These are phyloP conservation scores for Erethizon dorsatum DNA, from an alignment of 2,797 vertebrate genomes.

Conservation along the genomic window DNA sequence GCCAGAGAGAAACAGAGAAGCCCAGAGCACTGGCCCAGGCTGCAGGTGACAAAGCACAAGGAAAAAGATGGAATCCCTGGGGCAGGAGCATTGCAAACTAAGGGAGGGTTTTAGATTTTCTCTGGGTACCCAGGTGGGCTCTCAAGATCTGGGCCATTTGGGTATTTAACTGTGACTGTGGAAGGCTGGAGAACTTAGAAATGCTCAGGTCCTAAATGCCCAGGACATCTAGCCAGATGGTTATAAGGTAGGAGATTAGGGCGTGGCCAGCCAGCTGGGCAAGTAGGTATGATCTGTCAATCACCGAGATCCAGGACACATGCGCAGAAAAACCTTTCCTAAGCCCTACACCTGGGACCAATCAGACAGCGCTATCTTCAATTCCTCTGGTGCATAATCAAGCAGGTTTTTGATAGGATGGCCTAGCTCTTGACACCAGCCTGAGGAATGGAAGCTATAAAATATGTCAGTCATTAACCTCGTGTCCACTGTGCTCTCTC, in stretches of 20 bases:
- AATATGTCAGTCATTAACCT: background rate
- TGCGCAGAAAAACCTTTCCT: background rate
- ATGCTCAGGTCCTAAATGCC: slow-evolving; percentile 18
- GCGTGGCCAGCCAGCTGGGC: background rate
- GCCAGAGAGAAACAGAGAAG: background rate
- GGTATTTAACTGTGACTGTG: background rate
- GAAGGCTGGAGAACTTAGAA: background rate
- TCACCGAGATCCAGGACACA: background rate
- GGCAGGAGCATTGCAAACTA: background rate
- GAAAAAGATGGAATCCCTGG: background rate
- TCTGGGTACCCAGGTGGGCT: background rate
- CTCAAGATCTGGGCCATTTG: background rate
- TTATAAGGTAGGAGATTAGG: background rate
- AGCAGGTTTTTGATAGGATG: background rate
- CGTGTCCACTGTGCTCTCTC: background rate
- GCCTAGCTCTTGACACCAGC: background rate
- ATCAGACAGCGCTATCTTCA: background rate
- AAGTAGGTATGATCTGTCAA: background rate
- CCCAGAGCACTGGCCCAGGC: background rate
- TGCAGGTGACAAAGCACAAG: slow-evolving; percentile 18
- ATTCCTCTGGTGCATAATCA: background rate
- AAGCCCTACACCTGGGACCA: background rate
- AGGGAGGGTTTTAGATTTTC: background rate
- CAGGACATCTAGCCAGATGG: background rate
- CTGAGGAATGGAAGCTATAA: background rate